These are phyloP conservation scores for Amiota mariae DNA, from an alignment of 2,888 invertebrate species.

Conservation along the genomic window DNA sequence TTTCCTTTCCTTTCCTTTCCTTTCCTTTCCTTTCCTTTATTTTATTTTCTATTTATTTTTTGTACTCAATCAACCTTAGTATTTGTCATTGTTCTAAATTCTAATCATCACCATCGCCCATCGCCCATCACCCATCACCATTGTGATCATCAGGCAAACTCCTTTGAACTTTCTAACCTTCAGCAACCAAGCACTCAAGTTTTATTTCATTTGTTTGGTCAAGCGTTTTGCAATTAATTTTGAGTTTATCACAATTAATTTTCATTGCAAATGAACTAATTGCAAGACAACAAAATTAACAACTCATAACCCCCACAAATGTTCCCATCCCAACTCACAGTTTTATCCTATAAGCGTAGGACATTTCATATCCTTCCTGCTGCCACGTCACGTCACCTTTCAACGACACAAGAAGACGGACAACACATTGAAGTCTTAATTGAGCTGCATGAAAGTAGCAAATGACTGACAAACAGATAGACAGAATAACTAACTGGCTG, in stretches of 20 bases:
- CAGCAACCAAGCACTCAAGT: slow-evolving; percentile 18
- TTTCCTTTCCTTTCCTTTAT: too few species aligned
- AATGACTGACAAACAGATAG: background rate
- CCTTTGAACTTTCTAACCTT: too few species aligned
- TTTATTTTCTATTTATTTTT: too few species aligned
- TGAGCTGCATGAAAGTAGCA: too few species aligned
- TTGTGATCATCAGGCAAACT: background rate
- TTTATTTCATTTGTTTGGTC: slow-evolving; percentile 21
- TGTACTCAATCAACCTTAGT: too few species aligned
- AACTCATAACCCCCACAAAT: slow-evolving; percentile 4
- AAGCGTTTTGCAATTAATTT: slow-evolving; percentile 25
- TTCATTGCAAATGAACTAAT: slow-evolving; percentile 39
- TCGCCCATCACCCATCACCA: too few species aligned
- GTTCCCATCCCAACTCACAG: background rate
- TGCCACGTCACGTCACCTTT: too few species aligned
- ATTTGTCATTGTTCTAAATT: background rate
- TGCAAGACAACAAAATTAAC: slow-evolving; percentile 27
- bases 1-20: too few species aligned
- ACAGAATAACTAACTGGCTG: too few species aligned
- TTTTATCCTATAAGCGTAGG: background rate
- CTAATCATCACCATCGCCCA: slow-evolving; percentile 10
- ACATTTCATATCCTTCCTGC: too few species aligned
- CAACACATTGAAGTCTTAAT: too few species aligned
- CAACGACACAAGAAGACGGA: too few species aligned
- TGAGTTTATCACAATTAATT: slow-evolving; percentile 36